These are phyloP conservation scores for Meriones psammophilus DNA, from an alignment of 2,797 vertebrate genomes.

Conservation along the genomic window DNA sequence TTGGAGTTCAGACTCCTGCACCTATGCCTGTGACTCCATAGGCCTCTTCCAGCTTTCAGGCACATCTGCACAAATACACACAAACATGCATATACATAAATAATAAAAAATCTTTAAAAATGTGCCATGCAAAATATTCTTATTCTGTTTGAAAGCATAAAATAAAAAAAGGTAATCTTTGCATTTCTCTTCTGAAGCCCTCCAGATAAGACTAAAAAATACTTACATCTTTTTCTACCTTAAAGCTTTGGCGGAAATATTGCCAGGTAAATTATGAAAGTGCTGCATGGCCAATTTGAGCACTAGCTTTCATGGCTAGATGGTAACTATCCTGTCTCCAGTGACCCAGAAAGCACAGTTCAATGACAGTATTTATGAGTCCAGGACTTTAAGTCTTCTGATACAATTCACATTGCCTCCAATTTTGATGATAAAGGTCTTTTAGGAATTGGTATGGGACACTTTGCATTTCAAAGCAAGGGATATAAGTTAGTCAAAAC, in stretches of 20 bases:
- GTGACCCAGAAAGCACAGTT: neutral
- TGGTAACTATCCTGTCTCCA: neutral
- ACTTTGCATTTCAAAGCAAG: neutral
- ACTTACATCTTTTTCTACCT: constrained; percentile 20
- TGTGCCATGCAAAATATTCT: neutral
- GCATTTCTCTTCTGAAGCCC: neutral
- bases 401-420: neutral
- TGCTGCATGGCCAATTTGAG: neutral
- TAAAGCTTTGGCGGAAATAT: neutral
- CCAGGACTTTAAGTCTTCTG: neutral
- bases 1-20: neutral
- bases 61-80: neutral
- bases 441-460: neutral
- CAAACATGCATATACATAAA: neutral
- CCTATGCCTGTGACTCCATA: neutral
- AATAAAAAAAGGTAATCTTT: neutral
- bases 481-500: neutral
- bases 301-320: neutral
- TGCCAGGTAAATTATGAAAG: neutral
- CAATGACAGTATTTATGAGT: neutral
- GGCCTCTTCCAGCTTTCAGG: neutral
- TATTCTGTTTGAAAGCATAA: neutral
- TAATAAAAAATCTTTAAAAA: neutral
- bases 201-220: neutral
- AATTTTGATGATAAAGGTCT: neutral